Evolutionary conservation across 2,888 invertebrate species (phyloP), one percentile per base, ranked within the genome.

Genomic region (Drosophila acutilabella): DNA sequence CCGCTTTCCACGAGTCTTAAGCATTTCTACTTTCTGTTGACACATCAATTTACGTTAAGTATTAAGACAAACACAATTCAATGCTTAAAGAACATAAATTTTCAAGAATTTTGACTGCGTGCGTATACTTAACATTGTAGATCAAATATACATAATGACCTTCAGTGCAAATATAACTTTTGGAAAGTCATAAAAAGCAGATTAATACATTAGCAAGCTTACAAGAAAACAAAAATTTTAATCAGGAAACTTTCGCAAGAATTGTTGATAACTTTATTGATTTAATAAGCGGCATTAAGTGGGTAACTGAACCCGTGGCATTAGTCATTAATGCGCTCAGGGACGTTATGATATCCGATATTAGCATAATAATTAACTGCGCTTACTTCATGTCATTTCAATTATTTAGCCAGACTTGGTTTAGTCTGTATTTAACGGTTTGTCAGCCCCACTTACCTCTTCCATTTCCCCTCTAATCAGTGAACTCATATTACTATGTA

Each of bases 231-330:
- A 41, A 11, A 61, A 38, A 38, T 40, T 40, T 40, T 4, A 41
- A 51, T 38, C 45, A 13, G 38, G 4, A 8, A 44, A 48, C 38
- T 72, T 67, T 58, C 41, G 8, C 60, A 54, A 52, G 48, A 69
- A 44, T 58, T 62, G 67, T 79, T 85, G 61, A 66, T 60, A 62
- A 65, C 64, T 76, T 74, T 82, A 81, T 81, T 82, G 81, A 81
- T 76, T 74, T 76, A 85, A 83, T 83, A 83, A 76, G 45, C 58
- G 52, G 38, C 70, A 18, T 50, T 16, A 42, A 65, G 44, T 51
- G 41, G 38, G 50, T 66, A 64, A 59, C 51, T 65, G 69, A 60
- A 50, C 47, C 50, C 57, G 48, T 40, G 20, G 42, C 60, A 60
- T 65, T 58, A 58, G 53, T 51, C 62, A 52, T 52, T 59, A 42